Conservation (phyloP, 2,888 invertebrate species). For the Pantelozetes paolii region DNA sequence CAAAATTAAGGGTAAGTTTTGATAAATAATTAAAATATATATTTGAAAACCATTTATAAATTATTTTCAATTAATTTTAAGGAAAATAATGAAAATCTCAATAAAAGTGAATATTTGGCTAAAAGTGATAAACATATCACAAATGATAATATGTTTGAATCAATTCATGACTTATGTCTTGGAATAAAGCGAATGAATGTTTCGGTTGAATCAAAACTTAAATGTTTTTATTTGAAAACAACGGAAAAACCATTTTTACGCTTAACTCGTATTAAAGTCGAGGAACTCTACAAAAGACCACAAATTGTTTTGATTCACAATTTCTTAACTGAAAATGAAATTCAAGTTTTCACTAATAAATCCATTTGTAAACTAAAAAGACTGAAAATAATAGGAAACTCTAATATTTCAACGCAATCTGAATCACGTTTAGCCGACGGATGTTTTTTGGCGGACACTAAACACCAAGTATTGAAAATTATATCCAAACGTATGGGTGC, state of each 20-base stretch:
- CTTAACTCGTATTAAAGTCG: slow-evolving; percentile 62
- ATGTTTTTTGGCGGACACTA: background rate
- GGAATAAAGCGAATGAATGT: background rate
- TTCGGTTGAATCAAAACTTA: background rate
- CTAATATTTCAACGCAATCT: background rate
- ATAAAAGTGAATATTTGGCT: no score
- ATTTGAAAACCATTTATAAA: no score
- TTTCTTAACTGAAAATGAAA: slow-evolving; percentile 81
- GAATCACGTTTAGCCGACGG: background rate
- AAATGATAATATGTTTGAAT: no score
- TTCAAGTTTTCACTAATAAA: slow-evolving; percentile 52
- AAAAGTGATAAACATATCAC: no score
- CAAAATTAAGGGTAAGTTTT: no score
- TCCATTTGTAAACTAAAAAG: no score
- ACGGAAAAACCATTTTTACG: slow-evolving; percentile 41
- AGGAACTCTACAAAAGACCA: slow-evolving; percentile 70
- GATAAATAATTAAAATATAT: no score
- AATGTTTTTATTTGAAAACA: slow-evolving; percentile 36
- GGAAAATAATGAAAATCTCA: no score
- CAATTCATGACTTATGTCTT: slow-evolving; percentile 33
- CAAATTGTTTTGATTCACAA: slow-evolving; percentile 79
- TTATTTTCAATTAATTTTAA: no score
- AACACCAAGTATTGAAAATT: background rate
- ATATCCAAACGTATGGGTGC: background rate
- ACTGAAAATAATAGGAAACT: background rate